A percentile compares a stretch with the other conserved stretches of the same genome.
Evolutionary conservation across 2,113 vertebrate species (phyloP).

Genomic region (Chiloscyllium plagiosum): DNA sequence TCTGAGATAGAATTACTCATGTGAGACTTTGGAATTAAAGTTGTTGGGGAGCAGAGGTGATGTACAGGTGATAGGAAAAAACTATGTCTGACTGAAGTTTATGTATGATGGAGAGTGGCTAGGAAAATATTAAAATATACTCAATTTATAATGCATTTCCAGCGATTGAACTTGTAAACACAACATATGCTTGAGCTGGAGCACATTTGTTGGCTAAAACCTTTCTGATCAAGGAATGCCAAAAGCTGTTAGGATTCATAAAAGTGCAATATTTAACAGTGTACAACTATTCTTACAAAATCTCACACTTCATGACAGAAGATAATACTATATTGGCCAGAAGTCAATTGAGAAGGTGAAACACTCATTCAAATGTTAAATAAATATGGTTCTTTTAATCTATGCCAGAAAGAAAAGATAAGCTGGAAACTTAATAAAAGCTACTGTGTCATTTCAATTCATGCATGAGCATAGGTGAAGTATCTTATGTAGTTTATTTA

Average conservation of each 20-base stretch:
- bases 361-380: background rate
- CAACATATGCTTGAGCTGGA: background rate
- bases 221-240: background rate
- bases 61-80: background rate
- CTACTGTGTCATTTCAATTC: background rate
- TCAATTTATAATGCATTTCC: background rate
- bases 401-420: background rate
- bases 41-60: background rate
- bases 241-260: conserved; percentile 1
- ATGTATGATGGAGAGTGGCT: background rate
- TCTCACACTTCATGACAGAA: background rate
- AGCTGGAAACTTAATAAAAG: background rate
- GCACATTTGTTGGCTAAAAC: background rate
- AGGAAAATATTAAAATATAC: background rate
- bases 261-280: background rate
- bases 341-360: background rate
- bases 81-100: background rate
- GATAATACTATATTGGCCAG: background rate
- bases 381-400: background rate
- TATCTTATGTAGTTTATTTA: background rate
- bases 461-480: background rate
- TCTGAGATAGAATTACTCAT: background rate
- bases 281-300: background rate
- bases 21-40: background rate
- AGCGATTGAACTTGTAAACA: background rate